These are phyloP conservation scores for Dasyornis broadbenti DNA, from an alignment of 2,113 vertebrate genomes.

Conservation along the genomic window DNA sequence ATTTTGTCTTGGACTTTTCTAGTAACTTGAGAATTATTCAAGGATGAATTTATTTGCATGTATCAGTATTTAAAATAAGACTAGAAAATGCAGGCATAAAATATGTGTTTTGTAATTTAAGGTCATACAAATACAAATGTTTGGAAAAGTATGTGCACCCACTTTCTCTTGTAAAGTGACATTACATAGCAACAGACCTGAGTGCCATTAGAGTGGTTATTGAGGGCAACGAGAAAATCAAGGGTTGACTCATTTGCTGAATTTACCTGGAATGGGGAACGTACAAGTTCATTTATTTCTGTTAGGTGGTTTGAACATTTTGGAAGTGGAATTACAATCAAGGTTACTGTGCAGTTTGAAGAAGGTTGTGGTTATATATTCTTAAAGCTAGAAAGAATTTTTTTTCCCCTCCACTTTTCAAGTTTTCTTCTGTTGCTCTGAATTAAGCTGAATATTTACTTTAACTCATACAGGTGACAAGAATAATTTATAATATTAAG, in stretches of 20 bases:
- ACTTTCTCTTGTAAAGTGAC: neutral
- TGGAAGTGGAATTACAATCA: neutral
- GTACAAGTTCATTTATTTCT: neutral
- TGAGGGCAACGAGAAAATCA: neutral
- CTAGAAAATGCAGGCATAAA: neutral
- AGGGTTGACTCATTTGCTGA: neutral
- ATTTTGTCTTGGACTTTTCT: neutral
- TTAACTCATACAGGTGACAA: neutral
- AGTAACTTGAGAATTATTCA: neutral
- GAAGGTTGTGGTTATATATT: neutral
- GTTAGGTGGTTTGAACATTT: neutral
- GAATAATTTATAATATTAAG: neutral
- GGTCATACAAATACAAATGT: neutral
- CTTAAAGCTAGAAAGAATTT: neutral
- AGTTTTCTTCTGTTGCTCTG: neutral
- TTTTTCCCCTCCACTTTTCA: accelerated
- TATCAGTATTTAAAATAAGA: neutral
- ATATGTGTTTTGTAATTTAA: neutral
- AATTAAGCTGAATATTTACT: neutral
- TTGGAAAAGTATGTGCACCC: neutral
- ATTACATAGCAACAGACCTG: neutral
- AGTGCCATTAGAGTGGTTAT: neutral
- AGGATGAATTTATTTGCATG: neutral
- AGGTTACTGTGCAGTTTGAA: neutral
- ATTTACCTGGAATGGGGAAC: neutral